Evolutionary conservation across 2,888 invertebrate genomes (phyloP).

Genomic region (Caenorhabditis auriculariae): DNA sequence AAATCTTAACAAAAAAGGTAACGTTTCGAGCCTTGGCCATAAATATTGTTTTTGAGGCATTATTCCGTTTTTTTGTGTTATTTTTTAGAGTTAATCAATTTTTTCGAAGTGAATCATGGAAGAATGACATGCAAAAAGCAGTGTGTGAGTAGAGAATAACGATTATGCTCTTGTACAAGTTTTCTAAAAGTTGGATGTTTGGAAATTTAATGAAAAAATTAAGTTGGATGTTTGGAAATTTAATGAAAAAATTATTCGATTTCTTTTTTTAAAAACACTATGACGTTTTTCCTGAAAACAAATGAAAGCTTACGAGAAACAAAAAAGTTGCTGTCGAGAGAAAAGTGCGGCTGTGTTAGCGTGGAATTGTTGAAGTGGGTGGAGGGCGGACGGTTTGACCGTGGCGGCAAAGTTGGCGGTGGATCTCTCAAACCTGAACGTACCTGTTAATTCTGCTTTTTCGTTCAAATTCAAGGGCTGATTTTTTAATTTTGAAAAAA

Average conservation of each 20-base stretch:
- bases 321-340: neutral
- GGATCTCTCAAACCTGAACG: neutral
- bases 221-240: conserved; percentile 12
- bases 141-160: no score
- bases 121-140: no score
- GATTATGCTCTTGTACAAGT: no score
- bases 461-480: neutral
- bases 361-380: neutral
- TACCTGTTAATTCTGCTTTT: no score
- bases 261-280: neutral
- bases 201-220: conserved; percentile 5
- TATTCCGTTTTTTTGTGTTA: no score
- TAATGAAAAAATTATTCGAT: conserved; percentile 3
- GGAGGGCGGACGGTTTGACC: neutral
- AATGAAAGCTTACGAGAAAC: conserved; percentile 13
- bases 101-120: no score
- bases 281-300: neutral
- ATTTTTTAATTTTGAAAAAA: conserved; percentile 9
- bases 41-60: no score
- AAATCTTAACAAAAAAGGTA: no score
- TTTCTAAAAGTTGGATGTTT: neutral
- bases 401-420: conserved; percentile 21
- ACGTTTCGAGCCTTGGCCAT: no score
- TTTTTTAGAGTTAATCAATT: no score
- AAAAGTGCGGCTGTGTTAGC: conserved; percentile 7